phyloP scores from a whole-genome alignment of 1,140 invertebrate species.

The Chrysopa pallens region DNA sequence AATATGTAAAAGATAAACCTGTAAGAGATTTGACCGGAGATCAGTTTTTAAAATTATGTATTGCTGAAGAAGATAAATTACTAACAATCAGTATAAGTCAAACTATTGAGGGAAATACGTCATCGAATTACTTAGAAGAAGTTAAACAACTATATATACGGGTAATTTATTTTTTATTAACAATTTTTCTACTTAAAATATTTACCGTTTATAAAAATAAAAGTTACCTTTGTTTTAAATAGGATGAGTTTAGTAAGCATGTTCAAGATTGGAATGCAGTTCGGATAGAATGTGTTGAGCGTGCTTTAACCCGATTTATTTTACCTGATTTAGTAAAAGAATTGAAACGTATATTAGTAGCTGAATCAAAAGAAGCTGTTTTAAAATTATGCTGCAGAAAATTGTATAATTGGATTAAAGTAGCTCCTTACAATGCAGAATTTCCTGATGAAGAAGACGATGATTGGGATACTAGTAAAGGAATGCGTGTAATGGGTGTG shows the following conservation, averaged over 20 bases:
- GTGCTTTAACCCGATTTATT: constrained; percentile 74
- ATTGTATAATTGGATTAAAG: constrained; percentile 81
- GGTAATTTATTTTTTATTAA: constrained; percentile 3
- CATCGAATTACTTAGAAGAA: constrained; percentile 70
- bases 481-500: constrained; percentile 71
- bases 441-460: constrained; percentile 77
- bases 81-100: constrained; percentile 56
- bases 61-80: constrained; percentile 77
- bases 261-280: constrained; percentile 94
- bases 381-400: constrained; percentile 66
- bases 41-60: constrained; percentile 68
- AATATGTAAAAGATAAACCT: constrained; percentile 91
- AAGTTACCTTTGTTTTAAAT: constrained; percentile 4
- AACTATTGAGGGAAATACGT: constrained; percentile 58
- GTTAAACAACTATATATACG: constrained; percentile 69
- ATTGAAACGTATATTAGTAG: constrained; percentile 55
- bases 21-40: constrained; percentile 78
- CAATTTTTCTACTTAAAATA: too few relatives aligned
- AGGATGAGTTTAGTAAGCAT: constrained; percentile 91
- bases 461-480: constrained; percentile 74
- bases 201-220: too few relatives aligned
- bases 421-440: constrained; percentile 64
- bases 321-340: constrained; percentile 83
- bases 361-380: constrained; percentile 82
- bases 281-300: constrained; percentile 69